Evolutionary conservation across 2,888 invertebrate genomes (phyloP), one percentile per base, ranked within the genome.

Genomic region (Ceriagrion tenellum): DNA sequence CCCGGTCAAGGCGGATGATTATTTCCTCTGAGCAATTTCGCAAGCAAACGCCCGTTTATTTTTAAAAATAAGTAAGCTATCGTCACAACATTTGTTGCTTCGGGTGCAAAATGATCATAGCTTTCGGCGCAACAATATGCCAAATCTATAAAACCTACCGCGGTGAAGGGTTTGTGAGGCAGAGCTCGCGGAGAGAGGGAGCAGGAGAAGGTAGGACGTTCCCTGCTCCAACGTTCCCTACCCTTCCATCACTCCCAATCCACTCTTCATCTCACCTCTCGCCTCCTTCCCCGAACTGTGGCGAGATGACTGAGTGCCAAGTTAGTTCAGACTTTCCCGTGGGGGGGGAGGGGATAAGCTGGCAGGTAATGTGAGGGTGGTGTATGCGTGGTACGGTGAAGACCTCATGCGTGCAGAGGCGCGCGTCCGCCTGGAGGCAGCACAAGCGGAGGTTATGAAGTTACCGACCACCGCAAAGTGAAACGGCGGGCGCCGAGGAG

Each of bases 271-370:
- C 69, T 8, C 59, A 69, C 26, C 26, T 26, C 26, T 10, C 23
- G 26, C 69, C 23, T 12, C 59, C 59, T 12, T 10, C 10, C 81
- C 35, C 81, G 35, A 23, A 81, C 90, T 40, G 13, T 40, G 47
- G 63, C 63, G 26, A 59, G 93, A 93, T 93, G 93, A 93, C 93
- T 93, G 93, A 93, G 93, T 93, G 93, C 47, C 47, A 93, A 93
- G 69, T 93, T 91, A 91, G 90, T 91, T 91, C 74, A 93, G 93
- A 93, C 93, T 69, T 93, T 69, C 74, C 47, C 35, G 91, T 55
- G n/a, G 59, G 10, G 90, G 23, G 93, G 93, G 69, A 26, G 26
- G 55, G 47, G 93, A 69, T 63, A 74, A 69, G 69, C 47, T 47
- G 93, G 23, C 35, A 35, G 74, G n/a, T 4, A 0, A 26, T 69